Conservation (phyloP, 2,888 invertebrate species). For the Pristionchus maxplancki region DNA sequence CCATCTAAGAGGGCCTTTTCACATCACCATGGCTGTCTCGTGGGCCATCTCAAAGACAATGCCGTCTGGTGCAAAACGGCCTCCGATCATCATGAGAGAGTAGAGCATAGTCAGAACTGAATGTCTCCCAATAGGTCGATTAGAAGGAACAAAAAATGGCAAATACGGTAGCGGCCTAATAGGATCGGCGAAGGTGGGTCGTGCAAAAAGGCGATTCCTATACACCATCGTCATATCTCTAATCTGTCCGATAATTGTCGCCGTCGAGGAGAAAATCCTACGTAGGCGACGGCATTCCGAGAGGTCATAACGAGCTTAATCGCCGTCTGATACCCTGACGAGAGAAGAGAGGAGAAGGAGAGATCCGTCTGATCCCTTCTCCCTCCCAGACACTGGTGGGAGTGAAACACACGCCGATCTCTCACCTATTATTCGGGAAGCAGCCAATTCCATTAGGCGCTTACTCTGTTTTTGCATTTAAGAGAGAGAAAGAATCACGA, state of each 20-base stretch:
- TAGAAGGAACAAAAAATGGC: background rate
- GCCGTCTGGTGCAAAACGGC: background rate
- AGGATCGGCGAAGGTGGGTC: background rate
- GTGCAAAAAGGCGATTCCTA: background rate
- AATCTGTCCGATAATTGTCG: background rate
- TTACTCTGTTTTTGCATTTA: background rate
- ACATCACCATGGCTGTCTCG: slow-evolving; percentile 25
- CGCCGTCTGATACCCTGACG: background rate
- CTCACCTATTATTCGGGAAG: background rate
- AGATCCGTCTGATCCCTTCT: too few relatives aligned
- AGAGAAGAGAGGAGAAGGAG: too few relatives aligned
- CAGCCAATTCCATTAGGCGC: background rate
- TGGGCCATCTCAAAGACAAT: background rate
- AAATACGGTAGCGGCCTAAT: background rate
- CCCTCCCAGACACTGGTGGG: too few relatives aligned
- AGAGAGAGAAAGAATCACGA: background rate
- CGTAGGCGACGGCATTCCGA: slow-evolving; percentile 7
- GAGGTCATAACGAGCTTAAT: background rate
- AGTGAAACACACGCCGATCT: background rate
- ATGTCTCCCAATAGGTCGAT: background rate
- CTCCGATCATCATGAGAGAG: background rate
- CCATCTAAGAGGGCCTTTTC: background rate
- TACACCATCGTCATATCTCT: background rate
- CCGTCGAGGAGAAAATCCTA: background rate
- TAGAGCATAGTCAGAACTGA: background rate